A percentile compares a stretch with the other conserved stretches of the same genome.
These are phyloP conservation scores for Polyommatus iphigenia DNA, from an alignment of 2,888 invertebrate species.

Conservation along the genomic window DNA sequence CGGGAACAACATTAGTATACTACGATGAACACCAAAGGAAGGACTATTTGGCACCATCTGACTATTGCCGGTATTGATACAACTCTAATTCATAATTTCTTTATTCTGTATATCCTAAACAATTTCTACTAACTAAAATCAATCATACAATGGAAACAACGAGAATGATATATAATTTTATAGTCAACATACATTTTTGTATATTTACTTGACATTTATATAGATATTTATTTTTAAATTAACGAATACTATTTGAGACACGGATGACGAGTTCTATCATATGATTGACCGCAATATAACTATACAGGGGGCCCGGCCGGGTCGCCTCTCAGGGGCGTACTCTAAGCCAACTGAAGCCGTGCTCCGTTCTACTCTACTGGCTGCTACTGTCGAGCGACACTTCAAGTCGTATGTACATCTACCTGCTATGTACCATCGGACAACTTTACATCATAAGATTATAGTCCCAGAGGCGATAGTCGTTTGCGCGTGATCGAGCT, in stretches of 20 bases:
- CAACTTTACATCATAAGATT: slow-evolving; percentile 22
- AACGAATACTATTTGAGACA: background rate
- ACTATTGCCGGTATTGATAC: slow-evolving; percentile 40
- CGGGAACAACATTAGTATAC: slow-evolving; percentile 31
- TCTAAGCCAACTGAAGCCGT: slow-evolving; percentile 76
- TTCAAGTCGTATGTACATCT: slow-evolving; percentile 60
- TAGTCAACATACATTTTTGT: background rate
- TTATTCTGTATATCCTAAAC: slow-evolving; percentile 40
- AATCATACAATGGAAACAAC: slow-evolving; percentile 40
- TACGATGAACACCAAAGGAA: slow-evolving; percentile 43
- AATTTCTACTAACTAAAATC: slow-evolving; percentile 39
- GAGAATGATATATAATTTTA: slow-evolving; percentile 20
- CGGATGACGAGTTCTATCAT: background rate
- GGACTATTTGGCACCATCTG: slow-evolving; percentile 45
- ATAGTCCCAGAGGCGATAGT: slow-evolving; percentile 22
- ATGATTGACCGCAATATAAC: slow-evolving; percentile 33
- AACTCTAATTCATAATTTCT: slow-evolving; percentile 39
- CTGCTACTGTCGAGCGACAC: slow-evolving; percentile 75
- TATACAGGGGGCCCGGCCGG: slow-evolving; percentile 34
- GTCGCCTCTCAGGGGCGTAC: slow-evolving; percentile 59
- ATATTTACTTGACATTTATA: background rate
- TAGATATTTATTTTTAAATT: background rate
- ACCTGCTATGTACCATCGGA: slow-evolving; percentile 32
- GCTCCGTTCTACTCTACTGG: slow-evolving; percentile 72
- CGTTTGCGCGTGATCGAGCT: background rate